Evolutionary conservation across 2,888 invertebrate species (phyloP).

Genomic region (Schrankia costaestrigalis): DNA sequence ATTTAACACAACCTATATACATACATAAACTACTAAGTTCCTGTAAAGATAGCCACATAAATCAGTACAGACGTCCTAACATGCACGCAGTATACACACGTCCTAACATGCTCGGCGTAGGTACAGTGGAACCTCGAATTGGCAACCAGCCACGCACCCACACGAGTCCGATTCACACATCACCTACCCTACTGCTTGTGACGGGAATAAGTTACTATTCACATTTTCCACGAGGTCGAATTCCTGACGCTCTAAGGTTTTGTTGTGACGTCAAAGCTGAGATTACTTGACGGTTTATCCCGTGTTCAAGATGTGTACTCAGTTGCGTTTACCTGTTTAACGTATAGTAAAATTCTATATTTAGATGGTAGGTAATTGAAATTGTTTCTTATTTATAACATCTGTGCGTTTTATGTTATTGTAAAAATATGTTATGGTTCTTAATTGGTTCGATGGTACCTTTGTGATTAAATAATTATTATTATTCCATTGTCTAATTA

Average conservation of each 20-base stretch:
- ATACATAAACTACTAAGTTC: conserved; percentile 38
- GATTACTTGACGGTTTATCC: too few relatives aligned
- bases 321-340: too few relatives aligned
- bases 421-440: too few relatives aligned
- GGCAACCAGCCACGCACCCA: conserved; percentile 62
- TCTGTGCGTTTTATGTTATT: too few relatives aligned
- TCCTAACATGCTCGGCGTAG: conserved; percentile 39
- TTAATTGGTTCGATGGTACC: too few relatives aligned
- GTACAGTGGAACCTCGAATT: conserved; percentile 48
- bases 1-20: too few relatives aligned
- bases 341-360: too few relatives aligned
- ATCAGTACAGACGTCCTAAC: conserved; percentile 45
- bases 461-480: too few relatives aligned
- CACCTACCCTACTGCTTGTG: conserved; percentile 18
- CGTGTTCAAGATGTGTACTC: too few relatives aligned
- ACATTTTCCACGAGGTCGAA: conserved; percentile 22
- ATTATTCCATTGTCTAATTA: too few relatives aligned
- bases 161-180: conserved; percentile 26
- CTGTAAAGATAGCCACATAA: conserved; percentile 47
- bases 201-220: conserved; percentile 28
- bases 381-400: too few relatives aligned
- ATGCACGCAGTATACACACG: conserved; percentile 39
- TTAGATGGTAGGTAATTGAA: too few relatives aligned
- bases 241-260: conserved; percentile 13
- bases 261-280: conserved; percentile 6